Conservation (phyloP, 2,888 invertebrate species). For the Netelia fuscicornis region DNA sequence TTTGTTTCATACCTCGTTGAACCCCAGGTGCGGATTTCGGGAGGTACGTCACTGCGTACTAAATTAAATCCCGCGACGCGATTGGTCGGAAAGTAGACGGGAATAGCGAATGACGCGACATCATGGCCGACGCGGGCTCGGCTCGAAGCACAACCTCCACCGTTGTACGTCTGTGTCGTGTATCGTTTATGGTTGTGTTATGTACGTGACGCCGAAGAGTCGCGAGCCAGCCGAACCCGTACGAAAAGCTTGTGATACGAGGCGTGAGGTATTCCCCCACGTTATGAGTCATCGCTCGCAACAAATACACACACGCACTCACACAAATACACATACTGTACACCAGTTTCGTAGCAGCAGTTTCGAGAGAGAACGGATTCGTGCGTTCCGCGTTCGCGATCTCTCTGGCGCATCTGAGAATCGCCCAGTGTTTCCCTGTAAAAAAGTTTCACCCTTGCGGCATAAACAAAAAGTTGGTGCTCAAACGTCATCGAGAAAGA, state of each 20-base stretch:
- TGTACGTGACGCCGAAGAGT: slow-evolving; percentile 37
- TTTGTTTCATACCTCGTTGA: background rate
- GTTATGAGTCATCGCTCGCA: slow-evolving; percentile 81
- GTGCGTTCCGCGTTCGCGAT: slow-evolving; percentile 30
- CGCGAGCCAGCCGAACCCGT: slow-evolving; percentile 64
- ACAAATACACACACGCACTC: slow-evolving; percentile 18
- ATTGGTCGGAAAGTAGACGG: slow-evolving; percentile 60
- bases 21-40: background rate
- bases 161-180: background rate
- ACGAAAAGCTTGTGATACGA: slow-evolving; percentile 62
- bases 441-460: background rate
- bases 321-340: slow-evolving; percentile 9
- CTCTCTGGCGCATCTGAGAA: slow-evolving; percentile 19
- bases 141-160: background rate
- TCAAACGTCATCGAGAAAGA: background rate
- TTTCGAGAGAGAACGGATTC: slow-evolving; percentile 51
- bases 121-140: background rate
- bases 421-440: slow-evolving; percentile 18
- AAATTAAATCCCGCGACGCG: slow-evolving; percentile 11
- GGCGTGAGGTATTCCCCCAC: slow-evolving; percentile 82
- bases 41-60: slow-evolving; percentile 35
- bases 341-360: slow-evolving; percentile 72
- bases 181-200: background rate
- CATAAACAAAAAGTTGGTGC: background rate
- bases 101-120: slow-evolving; percentile 68